Evolutionary conservation across 2,888 invertebrate species (phyloP).

Genomic region (Drosophila neotestacea): DNA sequence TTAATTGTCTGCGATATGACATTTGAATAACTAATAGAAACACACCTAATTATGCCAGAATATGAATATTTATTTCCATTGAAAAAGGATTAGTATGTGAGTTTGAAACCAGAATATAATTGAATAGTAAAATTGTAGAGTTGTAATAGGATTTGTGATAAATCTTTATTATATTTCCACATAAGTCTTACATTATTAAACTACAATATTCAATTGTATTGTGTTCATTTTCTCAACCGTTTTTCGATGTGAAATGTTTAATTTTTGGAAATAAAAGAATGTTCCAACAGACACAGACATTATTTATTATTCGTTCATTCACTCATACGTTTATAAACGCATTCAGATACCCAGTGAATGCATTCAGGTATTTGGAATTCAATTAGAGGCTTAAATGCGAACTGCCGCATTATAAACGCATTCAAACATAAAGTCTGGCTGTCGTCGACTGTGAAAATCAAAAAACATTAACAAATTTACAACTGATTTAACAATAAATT

Average conservation of each 20-base stretch:
- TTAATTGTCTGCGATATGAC: constrained; percentile 8
- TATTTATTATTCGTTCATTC: constrained; percentile 1
- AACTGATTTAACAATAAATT: constrained; percentile 77
- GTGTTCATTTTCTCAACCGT: too few species aligned
- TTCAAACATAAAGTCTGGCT: constrained; percentile 45
- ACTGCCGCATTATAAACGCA: constrained; percentile 48
- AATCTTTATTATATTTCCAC: too few species aligned
- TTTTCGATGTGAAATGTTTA: background rate
- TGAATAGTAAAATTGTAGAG: too few species aligned
- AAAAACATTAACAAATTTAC: constrained; percentile 66
- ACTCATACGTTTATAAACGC: constrained; percentile 7
- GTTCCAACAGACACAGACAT: background rate
- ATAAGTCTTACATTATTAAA: too few species aligned
- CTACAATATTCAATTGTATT: too few species aligned
- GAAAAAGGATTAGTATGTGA: background rate
- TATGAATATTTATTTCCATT: background rate
- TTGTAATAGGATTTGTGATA: too few species aligned
- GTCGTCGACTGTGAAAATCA: constrained; percentile 23
- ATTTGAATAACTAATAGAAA: constrained; percentile 7
- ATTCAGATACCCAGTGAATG: background rate
- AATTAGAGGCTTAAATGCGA: constrained; percentile 45
- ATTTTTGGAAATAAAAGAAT: too few species aligned
- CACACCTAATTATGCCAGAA: background rate
- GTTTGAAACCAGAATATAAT: too few species aligned
- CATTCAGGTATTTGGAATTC: constrained; percentile 35